phyloP scores from a whole-genome alignment of 2,797 vertebrate species.

The Eulemur coronatus region DNA sequence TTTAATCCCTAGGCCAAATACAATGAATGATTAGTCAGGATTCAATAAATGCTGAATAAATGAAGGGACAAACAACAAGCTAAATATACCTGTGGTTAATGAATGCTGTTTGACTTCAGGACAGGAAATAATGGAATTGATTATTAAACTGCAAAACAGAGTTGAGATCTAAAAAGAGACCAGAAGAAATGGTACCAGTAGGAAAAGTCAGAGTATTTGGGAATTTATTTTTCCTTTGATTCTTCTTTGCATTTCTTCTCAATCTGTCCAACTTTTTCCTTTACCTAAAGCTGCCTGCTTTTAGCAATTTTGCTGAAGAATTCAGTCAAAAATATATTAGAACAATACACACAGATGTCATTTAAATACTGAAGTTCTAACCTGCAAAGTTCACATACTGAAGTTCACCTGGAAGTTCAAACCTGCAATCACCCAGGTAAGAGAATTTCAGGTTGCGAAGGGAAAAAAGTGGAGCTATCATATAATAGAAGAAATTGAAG shows the following conservation, averaged over 20 bases:
- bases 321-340: neutral
- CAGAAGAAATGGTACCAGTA: neutral
- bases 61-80: neutral
- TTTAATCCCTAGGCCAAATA: neutral
- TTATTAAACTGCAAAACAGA: neutral
- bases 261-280: neutral
- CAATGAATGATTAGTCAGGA: neutral
- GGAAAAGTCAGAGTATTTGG: neutral
- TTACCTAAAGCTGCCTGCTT: neutral
- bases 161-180: neutral
- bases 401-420: neutral
- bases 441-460: neutral
- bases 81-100: neutral
- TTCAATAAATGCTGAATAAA: neutral
- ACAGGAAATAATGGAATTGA: neutral
- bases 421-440: neutral
- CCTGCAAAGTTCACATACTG: neutral
- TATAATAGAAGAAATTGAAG: neutral
- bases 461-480: neutral
- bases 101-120: neutral
- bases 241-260: neutral
- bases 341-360: neutral
- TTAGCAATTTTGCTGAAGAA: neutral
- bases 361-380: neutral
- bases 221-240: neutral